Base-by-base conservation (phyloP, 2,888 invertebrate genomes). In the Kuschelorhynchus macadamiae region DNA sequence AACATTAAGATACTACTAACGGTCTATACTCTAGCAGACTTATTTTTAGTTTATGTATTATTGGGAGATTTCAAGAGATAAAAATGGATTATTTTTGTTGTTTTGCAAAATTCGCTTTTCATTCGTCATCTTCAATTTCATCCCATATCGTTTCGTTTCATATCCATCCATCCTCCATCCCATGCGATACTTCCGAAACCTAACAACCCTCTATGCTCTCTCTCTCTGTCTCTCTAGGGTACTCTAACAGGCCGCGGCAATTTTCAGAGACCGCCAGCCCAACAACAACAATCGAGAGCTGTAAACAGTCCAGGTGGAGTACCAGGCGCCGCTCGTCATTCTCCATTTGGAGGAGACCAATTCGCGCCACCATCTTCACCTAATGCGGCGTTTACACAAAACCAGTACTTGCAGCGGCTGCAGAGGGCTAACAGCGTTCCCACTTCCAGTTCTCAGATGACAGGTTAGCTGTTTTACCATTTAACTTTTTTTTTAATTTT, bases 391-490 rank as follows among this genome's bases (percentile, higher is more conserved):
- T 61, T 32, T 12, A 61, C 41, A 21, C 81, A 81, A 72, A 82
- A 76, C 73, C 83, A 83, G 79, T 83, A 82, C 79, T 81, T 88
- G 81, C 66, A 66, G 30, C 86, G 89, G 77, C 82, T 89, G 76
- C 88, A 88, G 78, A 85, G 89, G 76, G 83, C 87, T 50, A 85
- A 88, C 67, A 87, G 88, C 78, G 87, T 87, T 62, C 84, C 85
- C 42, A 85, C 85, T 60, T 86, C 87, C 71, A 87, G 87, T 72
- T 87, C 87, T 68, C 88, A 88, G 80, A 82, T 88, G 81, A 87
- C 88, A 86, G 88, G 88, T 88, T 85, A 78, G 80, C 36, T 55
- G 55, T 42, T 16, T 55, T 25, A n/a, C n/a, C 0, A 16, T 42
- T 53, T 55, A n/a, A 17, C 25, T 55, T 39, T 36, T 32, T 47